These are phyloP conservation scores for Podarcis cretensis DNA, from an alignment of 2,113 vertebrate species.

Conservation along the genomic window DNA sequence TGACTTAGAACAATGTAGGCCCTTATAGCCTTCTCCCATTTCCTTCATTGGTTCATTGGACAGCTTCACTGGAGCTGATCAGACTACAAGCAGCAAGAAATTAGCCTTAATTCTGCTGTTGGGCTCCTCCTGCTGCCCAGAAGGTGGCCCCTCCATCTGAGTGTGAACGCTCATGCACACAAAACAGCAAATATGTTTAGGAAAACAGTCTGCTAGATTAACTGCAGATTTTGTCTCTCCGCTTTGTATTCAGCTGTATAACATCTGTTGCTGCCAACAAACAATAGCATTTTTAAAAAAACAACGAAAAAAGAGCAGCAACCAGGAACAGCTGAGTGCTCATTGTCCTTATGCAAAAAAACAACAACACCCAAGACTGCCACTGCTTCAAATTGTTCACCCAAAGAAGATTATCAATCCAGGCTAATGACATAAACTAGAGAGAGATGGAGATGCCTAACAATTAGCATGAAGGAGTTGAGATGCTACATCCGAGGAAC, in stretches of 20 bases:
- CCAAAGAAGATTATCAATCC: conserved; percentile 53
- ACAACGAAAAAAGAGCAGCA: conserved; percentile 32
- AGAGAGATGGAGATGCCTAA: conserved; percentile 65
- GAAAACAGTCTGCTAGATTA: conserved; percentile 67
- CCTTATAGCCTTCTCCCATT: background rate
- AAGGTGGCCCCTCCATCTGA: too few relatives aligned
- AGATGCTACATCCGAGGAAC: conserved; percentile 66
- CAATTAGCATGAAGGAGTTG: conserved; percentile 64
- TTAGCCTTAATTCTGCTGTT: background rate
- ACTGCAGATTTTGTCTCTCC: conserved; percentile 59
- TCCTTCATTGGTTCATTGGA: background rate
- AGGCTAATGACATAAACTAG: conserved; percentile 67
- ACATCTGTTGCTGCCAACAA: conserved; percentile 72
- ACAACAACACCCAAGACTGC: conserved; percentile 8
- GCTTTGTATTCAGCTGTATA: conserved; percentile 65
- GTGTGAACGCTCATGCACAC: too few relatives aligned
- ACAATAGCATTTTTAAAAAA: conserved; percentile 58
- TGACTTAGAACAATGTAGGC: background rate
- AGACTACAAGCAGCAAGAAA: background rate
- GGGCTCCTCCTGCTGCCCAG: background rate
- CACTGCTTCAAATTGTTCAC: conserved; percentile 48
- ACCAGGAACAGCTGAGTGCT: conserved; percentile 69
- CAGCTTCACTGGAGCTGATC: background rate
- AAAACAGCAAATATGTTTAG: conserved; percentile 52
- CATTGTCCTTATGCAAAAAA: conserved; percentile 64